These are phyloP conservation scores for Eidolon helvum DNA, from an alignment of 2,113 vertebrate species.

Conservation along the genomic window DNA sequence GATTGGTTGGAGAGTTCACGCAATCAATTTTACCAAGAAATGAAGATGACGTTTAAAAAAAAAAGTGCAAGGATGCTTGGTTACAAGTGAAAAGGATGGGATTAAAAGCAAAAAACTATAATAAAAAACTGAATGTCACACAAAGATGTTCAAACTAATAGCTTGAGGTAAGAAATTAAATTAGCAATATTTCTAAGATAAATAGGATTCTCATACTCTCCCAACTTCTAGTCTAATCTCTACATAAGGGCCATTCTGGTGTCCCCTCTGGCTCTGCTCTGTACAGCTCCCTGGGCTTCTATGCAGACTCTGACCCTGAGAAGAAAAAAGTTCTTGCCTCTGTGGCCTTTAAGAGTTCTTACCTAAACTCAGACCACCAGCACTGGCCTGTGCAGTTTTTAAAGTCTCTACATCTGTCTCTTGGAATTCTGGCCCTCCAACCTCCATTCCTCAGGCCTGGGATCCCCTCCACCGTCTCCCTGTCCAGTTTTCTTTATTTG, in stretches of 20 bases:
- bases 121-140: neutral
- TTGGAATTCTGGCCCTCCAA: neutral
- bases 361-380: neutral
- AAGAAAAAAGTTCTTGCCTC: neutral
- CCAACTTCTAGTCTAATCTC: neutral
- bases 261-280: neutral
- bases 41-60: neutral
- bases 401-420: neutral
- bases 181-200: neutral
- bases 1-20: neutral
- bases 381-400: neutral
- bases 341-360: neutral
- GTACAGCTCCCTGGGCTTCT: neutral
- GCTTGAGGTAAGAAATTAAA: neutral
- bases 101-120: neutral
- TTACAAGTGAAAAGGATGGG: neutral
- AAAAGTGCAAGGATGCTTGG: neutral
- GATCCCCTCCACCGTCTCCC: neutral
- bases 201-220: neutral
- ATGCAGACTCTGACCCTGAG: neutral
- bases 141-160: neutral
- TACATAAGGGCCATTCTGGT: neutral
- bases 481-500: neutral
- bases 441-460: neutral
- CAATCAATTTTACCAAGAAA: neutral